Percentiles rank a stretch among this genome's conserved stretches.
Evolutionary conservation across 2,113 vertebrate species (phyloP).

Genomic region (Haemorhous mexicanus): DNA sequence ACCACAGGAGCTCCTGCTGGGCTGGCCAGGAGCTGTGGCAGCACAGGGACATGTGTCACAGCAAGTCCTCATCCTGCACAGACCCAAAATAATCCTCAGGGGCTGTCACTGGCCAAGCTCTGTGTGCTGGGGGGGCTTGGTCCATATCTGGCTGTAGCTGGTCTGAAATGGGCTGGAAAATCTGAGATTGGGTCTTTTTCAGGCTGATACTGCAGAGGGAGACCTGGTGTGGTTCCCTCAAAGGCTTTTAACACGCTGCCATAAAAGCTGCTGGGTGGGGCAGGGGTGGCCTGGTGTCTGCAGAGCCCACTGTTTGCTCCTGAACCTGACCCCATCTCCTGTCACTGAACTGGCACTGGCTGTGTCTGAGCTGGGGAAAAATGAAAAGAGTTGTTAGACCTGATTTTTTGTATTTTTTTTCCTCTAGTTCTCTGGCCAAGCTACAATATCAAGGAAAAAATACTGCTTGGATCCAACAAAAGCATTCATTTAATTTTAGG

Average conservation of each 20-base stretch:
- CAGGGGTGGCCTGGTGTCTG: not conserved
- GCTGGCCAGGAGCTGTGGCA: not conserved
- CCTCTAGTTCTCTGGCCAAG: not conserved
- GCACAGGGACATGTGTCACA: accelerated
- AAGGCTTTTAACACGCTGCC: not conserved
- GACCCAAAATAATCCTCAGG: not conserved
- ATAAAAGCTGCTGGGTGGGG: not conserved
- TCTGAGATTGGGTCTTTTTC: not conserved
- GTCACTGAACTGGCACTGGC: not conserved
- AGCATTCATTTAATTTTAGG: not conserved
- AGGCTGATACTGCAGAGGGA: accelerated
- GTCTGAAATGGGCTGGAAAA: not conserved
- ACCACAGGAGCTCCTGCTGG: not conserved
- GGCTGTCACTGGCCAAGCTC: not conserved
- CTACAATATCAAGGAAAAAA: not conserved
- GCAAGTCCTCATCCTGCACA: accelerated
- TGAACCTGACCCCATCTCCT: not conserved
- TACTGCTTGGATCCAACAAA: slow-evolving; percentile 1
- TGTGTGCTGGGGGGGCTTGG: accelerated
- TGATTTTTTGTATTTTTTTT: not conserved
- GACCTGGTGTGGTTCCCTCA: not conserved
- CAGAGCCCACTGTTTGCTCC: not conserved
- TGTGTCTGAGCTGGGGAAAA: not conserved
- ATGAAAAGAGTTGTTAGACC: not conserved
- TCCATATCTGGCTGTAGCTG: not conserved